Base-by-base conservation (phyloP, 2,113 vertebrate genomes). In the Halcyon malimbica region DNA sequence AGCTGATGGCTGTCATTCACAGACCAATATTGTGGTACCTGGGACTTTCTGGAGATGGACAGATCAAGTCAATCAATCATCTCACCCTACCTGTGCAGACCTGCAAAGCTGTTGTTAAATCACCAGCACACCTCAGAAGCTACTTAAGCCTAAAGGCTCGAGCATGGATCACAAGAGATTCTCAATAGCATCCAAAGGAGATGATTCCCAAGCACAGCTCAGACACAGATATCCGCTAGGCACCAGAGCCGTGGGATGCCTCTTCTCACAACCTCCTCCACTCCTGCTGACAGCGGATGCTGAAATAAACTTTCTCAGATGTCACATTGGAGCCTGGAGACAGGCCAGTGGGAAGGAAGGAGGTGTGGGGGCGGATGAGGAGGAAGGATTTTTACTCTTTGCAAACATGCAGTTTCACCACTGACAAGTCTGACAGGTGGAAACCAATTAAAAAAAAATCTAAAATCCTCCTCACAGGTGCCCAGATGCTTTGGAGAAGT, bases 211-310 rank as follows among this genome's bases (percentile, higher is more conserved):
- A 93, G 74, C 48, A 73, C 39, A 71, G 13, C 46, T 75, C 53
- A 92, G 88, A 90, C 87, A 80, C 25, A 64, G 63, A 93, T 73
- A 79, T 5, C 88, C 86, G 33, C 71, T 12, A n/a, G 37, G 77
- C 94, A 65, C 29, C 54, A 54, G 82, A 73, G 91, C 90, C 11
- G 83, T 90, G 90, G 84, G 91, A 73, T 92, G 94, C 13, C 78
- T 77, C 89, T 94, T 86, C 75, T 95, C 90, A 96, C 92, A 84
- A 89, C 92, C 96, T 96, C 96, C 97, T 96, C 95, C 95, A 39
- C 83, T 96, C 80, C 93, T 94, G 89, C 42, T 96, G 96, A 68
- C 94, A 90, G 87, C 7, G 4, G 69, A 60, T 90, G 81, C 91
- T 54, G 63, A 85, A 97, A 96, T 96, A 96, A 96, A 95, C 89